These are phyloP conservation scores for Dallia pectoralis DNA, from an alignment of 2,797 vertebrate species.

Conservation along the genomic window DNA sequence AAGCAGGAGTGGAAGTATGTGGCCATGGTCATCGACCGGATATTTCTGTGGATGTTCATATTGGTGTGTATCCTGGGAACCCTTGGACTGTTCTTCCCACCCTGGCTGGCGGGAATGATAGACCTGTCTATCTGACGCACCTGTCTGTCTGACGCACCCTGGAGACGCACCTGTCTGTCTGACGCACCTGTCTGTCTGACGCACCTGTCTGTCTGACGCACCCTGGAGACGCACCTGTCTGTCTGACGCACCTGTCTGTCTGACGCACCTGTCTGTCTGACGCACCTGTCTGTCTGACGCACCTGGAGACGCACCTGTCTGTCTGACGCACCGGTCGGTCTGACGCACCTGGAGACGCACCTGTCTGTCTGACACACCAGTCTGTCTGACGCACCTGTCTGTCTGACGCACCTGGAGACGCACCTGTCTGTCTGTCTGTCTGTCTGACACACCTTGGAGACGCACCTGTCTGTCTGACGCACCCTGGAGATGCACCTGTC, in stretches of 20 bases:
- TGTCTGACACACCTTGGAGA: background rate
- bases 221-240: too few relatives aligned
- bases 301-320: too few relatives aligned
- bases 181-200: background rate
- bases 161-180: too few relatives aligned
- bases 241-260: background rate
- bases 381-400: too few relatives aligned
- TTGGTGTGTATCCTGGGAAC: conserved; percentile 84
- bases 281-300: background rate
- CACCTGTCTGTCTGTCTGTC: too few relatives aligned
- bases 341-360: background rate
- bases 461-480: background rate
- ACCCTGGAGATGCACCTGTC: too few relatives aligned
- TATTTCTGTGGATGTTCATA: conserved; percentile 88
- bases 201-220: too few relatives aligned
- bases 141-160: background rate
- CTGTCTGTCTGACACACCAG: background rate
- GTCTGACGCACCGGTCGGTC: too few relatives aligned
- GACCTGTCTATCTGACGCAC: conserved; percentile 45
- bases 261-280: background rate
- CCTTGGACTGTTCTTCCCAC: conserved; percentile 83
- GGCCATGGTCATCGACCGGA: conserved; percentile 86
- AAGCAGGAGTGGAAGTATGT: conserved; percentile 88
- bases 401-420: background rate
- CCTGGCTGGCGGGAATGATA: conserved; percentile 87